A percentile compares a stretch with the other conserved stretches of the same genome.
phyloP scores from a whole-genome alignment of 2,113 vertebrate genomes.

The Ranitomeya variabilis region DNA sequence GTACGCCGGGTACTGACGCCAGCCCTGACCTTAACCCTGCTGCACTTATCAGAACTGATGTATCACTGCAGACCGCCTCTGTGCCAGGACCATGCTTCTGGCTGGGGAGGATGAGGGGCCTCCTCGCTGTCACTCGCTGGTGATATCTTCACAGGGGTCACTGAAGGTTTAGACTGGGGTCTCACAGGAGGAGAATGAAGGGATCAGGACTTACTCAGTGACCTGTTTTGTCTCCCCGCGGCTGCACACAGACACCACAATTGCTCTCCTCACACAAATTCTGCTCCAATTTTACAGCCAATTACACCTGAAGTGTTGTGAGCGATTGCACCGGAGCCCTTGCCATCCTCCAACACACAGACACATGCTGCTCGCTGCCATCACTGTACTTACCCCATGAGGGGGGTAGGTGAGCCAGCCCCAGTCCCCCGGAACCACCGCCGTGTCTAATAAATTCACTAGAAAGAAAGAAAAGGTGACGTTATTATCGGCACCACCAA shows the following conservation, averaged over 20 bases:
- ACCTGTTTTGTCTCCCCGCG: neutral
- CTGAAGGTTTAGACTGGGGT: neutral
- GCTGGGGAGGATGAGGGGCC: neutral
- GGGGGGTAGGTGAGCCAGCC: constrained; percentile 93
- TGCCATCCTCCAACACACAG: neutral
- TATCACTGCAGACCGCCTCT: neutral
- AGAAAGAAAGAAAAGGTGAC: constrained; percentile 64
- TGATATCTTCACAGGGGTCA: neutral
- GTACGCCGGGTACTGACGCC: too few relatives aligned
- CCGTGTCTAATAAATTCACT: constrained; percentile 94
- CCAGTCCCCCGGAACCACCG: constrained; percentile 90
- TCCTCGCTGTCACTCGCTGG: neutral
- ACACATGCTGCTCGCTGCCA: neutral
- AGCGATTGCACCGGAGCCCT: neutral
- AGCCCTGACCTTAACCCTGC: neutral
- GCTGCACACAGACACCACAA: constrained; percentile 24
- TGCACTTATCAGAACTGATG: neutral
- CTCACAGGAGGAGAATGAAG: neutral
- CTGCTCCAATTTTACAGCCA: neutral
- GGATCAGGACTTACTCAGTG: constrained; percentile 9
- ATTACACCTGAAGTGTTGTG: constrained; percentile 20
- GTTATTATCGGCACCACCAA: neutral
- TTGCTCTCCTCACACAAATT: constrained; percentile 3
- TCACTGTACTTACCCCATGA: constrained; percentile 83
- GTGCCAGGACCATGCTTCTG: neutral